These are phyloP conservation scores for Eledona agricola DNA, from an alignment of 2,888 invertebrate genomes.

Conservation along the genomic window DNA sequence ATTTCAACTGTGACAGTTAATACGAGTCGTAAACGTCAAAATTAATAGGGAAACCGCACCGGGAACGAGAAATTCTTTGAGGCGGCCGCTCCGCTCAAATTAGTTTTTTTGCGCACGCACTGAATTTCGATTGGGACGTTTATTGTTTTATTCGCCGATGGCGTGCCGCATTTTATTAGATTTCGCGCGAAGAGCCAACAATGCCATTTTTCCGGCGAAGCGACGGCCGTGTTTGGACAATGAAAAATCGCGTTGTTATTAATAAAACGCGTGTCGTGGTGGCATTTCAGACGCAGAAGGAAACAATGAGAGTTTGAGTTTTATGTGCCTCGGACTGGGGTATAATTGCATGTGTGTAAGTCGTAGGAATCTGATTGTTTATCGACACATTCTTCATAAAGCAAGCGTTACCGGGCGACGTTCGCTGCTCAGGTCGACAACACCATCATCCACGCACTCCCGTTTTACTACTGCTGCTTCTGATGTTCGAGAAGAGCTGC, in stretches of 20 bases:
- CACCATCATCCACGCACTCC: slow-evolving; percentile 36
- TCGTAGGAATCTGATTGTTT: slow-evolving; percentile 43
- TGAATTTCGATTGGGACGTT: slow-evolving; percentile 12
- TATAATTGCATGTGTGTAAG: slow-evolving; percentile 39
- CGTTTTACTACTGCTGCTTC: slow-evolving; percentile 32
- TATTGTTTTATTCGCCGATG: slow-evolving; percentile 19
- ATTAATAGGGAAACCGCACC: slow-evolving; percentile 9
- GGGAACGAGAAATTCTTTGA: slow-evolving; percentile 9
- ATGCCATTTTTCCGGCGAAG: slow-evolving; percentile 13
- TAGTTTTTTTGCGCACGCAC: slow-evolving; percentile 15
- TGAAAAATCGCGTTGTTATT: slow-evolving; percentile 31
- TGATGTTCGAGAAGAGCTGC: slow-evolving; percentile 1
- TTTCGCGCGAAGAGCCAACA: slow-evolving; percentile 17
- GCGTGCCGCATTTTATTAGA: slow-evolving; percentile 21
- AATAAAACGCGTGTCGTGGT: slow-evolving; percentile 27
- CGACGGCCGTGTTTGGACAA: slow-evolving; percentile 28
- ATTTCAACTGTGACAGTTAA: slow-evolving; percentile 6
- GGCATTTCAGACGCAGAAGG: slow-evolving; percentile 28
- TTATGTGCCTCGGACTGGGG: slow-evolving; percentile 29
- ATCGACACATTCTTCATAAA: slow-evolving; percentile 43
- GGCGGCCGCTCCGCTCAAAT: slow-evolving; percentile 1
- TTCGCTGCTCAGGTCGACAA: slow-evolving; percentile 40
- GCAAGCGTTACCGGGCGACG: slow-evolving; percentile 37
- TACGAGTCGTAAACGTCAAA: slow-evolving; percentile 13
- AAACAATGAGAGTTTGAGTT: slow-evolving; percentile 39